Evolutionary conservation across 2,888 invertebrate genomes (phyloP), one percentile per base, ranked within the genome.

Genomic region (Apomyelois bistriatella): DNA sequence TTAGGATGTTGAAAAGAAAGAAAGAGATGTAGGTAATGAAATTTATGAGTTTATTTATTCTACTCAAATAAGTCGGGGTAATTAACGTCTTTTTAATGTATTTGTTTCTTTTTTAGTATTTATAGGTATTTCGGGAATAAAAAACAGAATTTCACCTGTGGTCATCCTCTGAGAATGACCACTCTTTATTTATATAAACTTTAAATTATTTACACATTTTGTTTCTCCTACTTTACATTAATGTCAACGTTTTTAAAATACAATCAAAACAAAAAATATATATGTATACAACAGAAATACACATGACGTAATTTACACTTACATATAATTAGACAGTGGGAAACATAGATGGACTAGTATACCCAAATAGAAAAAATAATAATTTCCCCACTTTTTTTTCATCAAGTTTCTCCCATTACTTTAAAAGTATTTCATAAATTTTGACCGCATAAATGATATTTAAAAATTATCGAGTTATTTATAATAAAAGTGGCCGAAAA

Each of bases 131-230:
- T 43, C 56, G 62, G 62, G 59, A 67, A 66, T 68, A 67, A 69
- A 54, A 53, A 56, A 52, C 48, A 13, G 15, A 12, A 60, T 62
- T 64, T 67, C 65, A 68, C 72, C 79, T 76, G 83, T 74, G 72
- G 81, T 66, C 65, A 77, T 80, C 68, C 90, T 90, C 82, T 72
- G 80, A 90, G 90, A 85, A 87, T 76, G 77, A 67, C 80, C 82
- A 76, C 80, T 79, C 76, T 89, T 90, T 90, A 90, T 90, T 85
- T 87, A 85, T 86, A 90, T 89, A 90, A 90, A 89, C 90, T 89
- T 90, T 90, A 89, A 88, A 82, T 87, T 89, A 89, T 89, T 84
- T 90, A 88, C 89, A 90, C 78, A 84, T 87, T 89, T 85, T 76
- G 79, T 78, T 82, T 79, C 65, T 69, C 79, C 90, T 90, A 90